Conservation (phyloP, 2,797 vertebrate genomes). For the Parauchenoglanis ngamensis region DNA sequence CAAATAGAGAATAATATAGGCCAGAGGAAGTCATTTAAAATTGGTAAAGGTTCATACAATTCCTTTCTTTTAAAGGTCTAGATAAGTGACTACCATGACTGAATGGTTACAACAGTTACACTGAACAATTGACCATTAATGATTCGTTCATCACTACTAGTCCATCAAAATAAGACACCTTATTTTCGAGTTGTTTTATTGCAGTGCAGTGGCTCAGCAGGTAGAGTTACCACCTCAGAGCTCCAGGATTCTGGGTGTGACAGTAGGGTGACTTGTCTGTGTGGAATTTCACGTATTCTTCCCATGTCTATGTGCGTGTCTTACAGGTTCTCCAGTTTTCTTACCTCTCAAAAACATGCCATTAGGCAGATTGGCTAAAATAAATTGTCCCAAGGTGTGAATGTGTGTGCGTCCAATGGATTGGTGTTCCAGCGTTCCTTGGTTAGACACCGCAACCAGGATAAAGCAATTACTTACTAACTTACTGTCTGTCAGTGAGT, state of each 20-base stretch:
- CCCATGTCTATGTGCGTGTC: not conserved
- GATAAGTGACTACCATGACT: not conserved
- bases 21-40: not conserved
- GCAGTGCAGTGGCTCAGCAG: not conserved
- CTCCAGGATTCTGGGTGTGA: not conserved
- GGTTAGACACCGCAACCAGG: not conserved
- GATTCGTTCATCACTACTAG: not conserved
- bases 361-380: not conserved
- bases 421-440: not conserved
- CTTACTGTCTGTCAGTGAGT: not conserved
- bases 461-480: not conserved
- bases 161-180: not conserved
- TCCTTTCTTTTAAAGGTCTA: not conserved
- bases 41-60: not conserved
- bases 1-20: not conserved
- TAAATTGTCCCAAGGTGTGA: not conserved
- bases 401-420: not conserved
- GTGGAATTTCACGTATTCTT: not conserved
- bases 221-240: not conserved
- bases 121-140: not conserved
- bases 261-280: not conserved
- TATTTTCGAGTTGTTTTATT: not conserved
- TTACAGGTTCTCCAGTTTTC: not conserved
- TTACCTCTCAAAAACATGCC: not conserved
- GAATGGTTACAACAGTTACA: not conserved